Conservation (phyloP, 2,113 vertebrate species). For the Spea bombifrons region DNA sequence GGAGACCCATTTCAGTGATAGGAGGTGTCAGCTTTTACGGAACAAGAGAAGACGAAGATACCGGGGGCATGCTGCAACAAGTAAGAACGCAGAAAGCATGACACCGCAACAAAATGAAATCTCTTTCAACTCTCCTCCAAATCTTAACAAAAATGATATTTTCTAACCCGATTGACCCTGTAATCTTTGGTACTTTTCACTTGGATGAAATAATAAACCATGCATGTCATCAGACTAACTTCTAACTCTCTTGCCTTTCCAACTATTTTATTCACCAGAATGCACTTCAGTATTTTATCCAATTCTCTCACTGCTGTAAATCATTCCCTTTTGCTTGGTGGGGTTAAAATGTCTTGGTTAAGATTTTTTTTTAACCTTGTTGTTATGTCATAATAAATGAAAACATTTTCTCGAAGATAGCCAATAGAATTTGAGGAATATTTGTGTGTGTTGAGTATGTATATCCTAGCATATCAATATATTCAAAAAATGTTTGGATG, state of each 20-base stretch:
- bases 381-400: too few species aligned
- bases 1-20: slow-evolving; percentile 83
- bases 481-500: too few species aligned
- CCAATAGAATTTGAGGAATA: too few species aligned
- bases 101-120: slow-evolving; percentile 47
- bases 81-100: slow-evolving; percentile 73
- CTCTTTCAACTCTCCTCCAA: slow-evolving; percentile 10
- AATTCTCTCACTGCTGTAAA: too few species aligned
- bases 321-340: too few species aligned
- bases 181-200: slow-evolving; percentile 46
- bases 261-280: slow-evolving; percentile 51
- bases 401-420: too few species aligned
- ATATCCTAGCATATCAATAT: too few species aligned
- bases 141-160: slow-evolving; percentile 3
- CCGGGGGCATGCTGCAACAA: slow-evolving; percentile 75
- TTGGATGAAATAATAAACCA: slow-evolving; percentile 50
- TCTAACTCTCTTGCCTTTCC: slow-evolving; percentile 40
- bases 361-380: too few species aligned
- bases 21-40: slow-evolving; percentile 78
- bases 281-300: too few species aligned
- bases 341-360: too few species aligned
- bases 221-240: slow-evolving; percentile 50
- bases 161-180: neutral
- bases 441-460: too few species aligned
- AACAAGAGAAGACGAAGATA: slow-evolving; percentile 67